Evolutionary conservation across 2,888 invertebrate genomes (phyloP).

Genomic region (Nomada ruficornis): DNA sequence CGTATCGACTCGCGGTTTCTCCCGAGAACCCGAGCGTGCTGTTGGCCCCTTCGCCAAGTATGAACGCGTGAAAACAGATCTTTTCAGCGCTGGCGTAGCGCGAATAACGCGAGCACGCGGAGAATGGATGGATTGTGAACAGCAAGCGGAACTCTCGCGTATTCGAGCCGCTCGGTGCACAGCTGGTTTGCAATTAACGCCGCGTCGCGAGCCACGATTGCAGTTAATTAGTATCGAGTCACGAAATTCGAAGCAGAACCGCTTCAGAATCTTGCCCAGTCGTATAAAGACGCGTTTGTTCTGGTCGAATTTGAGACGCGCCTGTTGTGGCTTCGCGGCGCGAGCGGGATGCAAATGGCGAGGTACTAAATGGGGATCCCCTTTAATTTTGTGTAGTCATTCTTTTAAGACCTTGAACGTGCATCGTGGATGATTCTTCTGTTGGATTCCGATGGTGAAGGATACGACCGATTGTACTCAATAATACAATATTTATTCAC

Average conservation of each 20-base stretch:
- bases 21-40: too few species aligned
- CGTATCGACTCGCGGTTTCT: neutral
- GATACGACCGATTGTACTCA: too few species aligned
- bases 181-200: constrained; percentile 29
- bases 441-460: too few species aligned
- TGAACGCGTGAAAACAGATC: constrained; percentile 7
- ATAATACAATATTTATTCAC: too few species aligned
- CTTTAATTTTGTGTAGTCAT: too few species aligned
- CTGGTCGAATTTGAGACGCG: too few species aligned
- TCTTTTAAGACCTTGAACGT: too few species aligned
- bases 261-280: neutral
- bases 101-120: neutral
- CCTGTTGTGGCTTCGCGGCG: too few species aligned
- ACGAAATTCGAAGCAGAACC: constrained; percentile 7
- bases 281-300: too few species aligned
- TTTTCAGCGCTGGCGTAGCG: neutral
- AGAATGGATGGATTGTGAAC: constrained; percentile 1
- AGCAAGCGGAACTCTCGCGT: neutral
- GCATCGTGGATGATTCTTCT: too few species aligned
- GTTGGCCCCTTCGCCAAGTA: neutral
- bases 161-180: constrained; percentile 1
- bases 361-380: too few species aligned
- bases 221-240: constrained; percentile 16
- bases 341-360: too few species aligned
- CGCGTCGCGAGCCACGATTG: constrained; percentile 9